Evolutionary conservation across 2,113 vertebrate species (phyloP).

Genomic region (Nasalis larvatus): DNA sequence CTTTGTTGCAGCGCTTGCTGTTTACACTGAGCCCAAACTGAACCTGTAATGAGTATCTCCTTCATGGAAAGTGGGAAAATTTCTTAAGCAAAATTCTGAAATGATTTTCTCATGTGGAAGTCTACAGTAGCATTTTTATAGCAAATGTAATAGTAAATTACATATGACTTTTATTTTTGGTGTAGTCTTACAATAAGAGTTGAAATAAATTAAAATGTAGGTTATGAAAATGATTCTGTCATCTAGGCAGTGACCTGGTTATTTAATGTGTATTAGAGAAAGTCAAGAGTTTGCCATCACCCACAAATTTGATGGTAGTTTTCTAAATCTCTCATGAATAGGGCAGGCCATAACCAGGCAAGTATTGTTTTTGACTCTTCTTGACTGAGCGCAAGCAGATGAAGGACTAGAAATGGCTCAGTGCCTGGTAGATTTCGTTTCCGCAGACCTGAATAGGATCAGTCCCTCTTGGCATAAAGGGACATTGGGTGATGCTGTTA

Average conservation of each 20-base stretch:
- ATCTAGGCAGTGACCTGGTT: background rate
- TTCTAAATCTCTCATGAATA: background rate
- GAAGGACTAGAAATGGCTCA: background rate
- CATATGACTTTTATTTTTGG: background rate
- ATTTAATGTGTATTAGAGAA: background rate
- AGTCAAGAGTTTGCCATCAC: background rate
- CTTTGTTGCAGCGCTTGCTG: background rate
- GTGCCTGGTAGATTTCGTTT: background rate
- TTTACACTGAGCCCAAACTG: background rate
- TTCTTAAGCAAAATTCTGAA: background rate
- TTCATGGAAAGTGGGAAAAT: background rate
- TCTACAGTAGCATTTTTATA: background rate
- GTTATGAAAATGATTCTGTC: background rate
- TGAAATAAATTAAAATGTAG: background rate
- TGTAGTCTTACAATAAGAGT: background rate
- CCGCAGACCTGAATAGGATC: background rate
- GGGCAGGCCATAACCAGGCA: background rate
- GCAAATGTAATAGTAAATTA: background rate
- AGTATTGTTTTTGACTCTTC: background rate
- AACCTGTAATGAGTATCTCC: background rate
- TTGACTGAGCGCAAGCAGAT: background rate
- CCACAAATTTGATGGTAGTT: background rate
- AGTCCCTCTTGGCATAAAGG: background rate
- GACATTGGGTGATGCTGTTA: background rate
- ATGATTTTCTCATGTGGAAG: background rate